Evolutionary conservation across 2,797 vertebrate genomes (phyloP), one percentile per base, ranked within the genome.

Genomic region (Paedocypris micromegethes): DNA sequence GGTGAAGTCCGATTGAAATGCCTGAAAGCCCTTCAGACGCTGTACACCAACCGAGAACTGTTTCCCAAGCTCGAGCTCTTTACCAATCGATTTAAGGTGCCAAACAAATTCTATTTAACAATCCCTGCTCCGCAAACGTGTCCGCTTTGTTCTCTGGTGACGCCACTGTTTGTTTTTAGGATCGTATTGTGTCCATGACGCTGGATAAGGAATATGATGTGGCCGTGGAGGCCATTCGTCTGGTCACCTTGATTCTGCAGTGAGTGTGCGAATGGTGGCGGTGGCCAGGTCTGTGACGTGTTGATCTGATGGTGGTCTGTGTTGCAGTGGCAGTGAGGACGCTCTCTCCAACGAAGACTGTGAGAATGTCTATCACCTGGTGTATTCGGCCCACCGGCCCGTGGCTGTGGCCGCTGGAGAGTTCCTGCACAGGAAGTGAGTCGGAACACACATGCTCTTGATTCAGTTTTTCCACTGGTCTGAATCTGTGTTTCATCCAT

Each of bases 201-300:
- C 90, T 98, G 81, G 97, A 99, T 86, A 99, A 98, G 82, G 97
- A 99, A 81, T 99, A 98, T 0, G 97, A 99, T 8, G 97, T 98
- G 0, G 97, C 96, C 2, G 97, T 99, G 76, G 97, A 99, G 87
- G 97, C 96, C 73, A 98, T 99, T 79, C 86, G 95, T 81, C 88
- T 99, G 82, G 95, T 99, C 76, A 99, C 96, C 0, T 90, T 99
- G 76, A 97, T 99, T 81, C 90, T 99, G 74, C 95, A 99, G 97
- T 99, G 81, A 94, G 96, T 94, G 70, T 50, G 39, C 39, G 42
- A 42, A 61, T 50, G 4, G 23, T 23, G 23, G 23, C 23, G 23
- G 23, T 23, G 23, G 23, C 23, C 23, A 23, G 23, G 23, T 23
- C 23, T 23, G 23, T 23, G 23, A 23, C 23, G 23, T 23, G 23